phyloP scores from a whole-genome alignment of 2,888 invertebrate species.

The Phasia obesa region DNA sequence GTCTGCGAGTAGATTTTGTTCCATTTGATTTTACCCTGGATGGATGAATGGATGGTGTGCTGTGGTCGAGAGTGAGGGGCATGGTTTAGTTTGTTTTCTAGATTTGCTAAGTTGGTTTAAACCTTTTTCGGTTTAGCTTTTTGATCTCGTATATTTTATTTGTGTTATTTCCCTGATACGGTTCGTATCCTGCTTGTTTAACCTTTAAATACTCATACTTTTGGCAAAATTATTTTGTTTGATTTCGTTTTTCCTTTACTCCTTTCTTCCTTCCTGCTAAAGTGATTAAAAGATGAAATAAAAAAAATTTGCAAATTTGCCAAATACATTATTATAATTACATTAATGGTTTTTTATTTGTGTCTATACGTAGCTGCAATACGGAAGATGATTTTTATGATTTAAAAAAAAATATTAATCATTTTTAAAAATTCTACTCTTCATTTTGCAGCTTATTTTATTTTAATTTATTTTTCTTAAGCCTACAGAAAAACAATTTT shows the following conservation, averaged over 20 bases:
- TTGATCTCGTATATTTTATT: constrained; percentile 66
- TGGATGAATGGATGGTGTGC: too few relatives aligned
- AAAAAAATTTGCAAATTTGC: constrained; percentile 35
- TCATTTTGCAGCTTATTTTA: neutral
- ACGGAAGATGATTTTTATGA: neutral
- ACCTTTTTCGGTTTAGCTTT: constrained; percentile 70
- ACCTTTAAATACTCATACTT: constrained; percentile 57
- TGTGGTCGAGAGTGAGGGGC: constrained; percentile 21
- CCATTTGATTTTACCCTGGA: constrained; percentile 34
- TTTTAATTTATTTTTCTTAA: neutral
- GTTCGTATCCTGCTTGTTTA: constrained; percentile 53
- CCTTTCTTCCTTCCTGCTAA: constrained; percentile 1
- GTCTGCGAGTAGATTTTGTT: constrained; percentile 38
- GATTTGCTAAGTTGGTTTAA: constrained; percentile 57
- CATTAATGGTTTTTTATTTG: constrained; percentile 61
- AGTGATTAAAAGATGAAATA: constrained; percentile 25
- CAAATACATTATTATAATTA: constrained; percentile 66
- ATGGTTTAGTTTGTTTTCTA: constrained; percentile 51
- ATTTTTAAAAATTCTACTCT: neutral
- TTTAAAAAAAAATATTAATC: neutral
- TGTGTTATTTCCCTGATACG: neutral
- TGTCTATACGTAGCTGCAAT: constrained; percentile 28
- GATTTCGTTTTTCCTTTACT: constrained; percentile 26
- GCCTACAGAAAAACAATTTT: too few relatives aligned
- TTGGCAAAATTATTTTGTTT: constrained; percentile 31